Base-by-base conservation (phyloP, 2,113 vertebrate genomes). In the Eonycteris spelaea region DNA sequence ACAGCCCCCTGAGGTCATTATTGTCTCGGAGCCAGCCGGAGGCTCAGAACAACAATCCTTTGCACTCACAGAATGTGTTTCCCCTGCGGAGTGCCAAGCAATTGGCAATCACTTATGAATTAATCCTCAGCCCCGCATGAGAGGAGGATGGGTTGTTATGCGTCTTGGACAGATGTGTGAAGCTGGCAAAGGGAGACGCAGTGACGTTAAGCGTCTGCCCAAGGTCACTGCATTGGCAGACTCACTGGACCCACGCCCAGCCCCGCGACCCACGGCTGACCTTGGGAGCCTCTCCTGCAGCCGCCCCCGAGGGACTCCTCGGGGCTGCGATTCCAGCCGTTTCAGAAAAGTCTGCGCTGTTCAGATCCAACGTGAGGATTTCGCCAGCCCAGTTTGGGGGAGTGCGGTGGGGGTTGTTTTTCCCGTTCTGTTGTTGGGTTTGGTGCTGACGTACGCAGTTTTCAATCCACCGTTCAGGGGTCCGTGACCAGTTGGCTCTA, bases 41-140 rank as follows among this genome's bases (percentile, higher is more conserved):
- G 40, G 70, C 63, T 85, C 16, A 51, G 91, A 93, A 96, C 92
- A 86, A 92, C 90, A 38, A 85, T 83, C 91, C 94, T 91, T 89
- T 61, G 73, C 68, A n/a, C 79, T 91, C 83, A 40, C 1, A 63
- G 90, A 68, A 55, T 28, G 87, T 6, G 2, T 70, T 93, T 91
- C 90, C 97, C 90, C 95, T 7, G n/a, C 95, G 96, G 97, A 87
- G 68, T 0, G 28, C 88, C 86, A 68, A 96, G 95, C 80, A 86
- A 97, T 97, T 94, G 94, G 84, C 91, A 71, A 85, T 92, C 95
- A 61, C 91, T 96, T 91, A 91, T 97, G 96, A 96, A 97, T 98
- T 96, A 97, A 97, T 94, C 89, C 86, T 95, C 93, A 90, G 75
- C 65, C 79, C 89, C 86, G 71, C 59, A 0, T 33, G 97, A 96